Evolutionary conservation across 2,888 invertebrate species (phyloP).

Genomic region (Agrochola lychnidis): DNA sequence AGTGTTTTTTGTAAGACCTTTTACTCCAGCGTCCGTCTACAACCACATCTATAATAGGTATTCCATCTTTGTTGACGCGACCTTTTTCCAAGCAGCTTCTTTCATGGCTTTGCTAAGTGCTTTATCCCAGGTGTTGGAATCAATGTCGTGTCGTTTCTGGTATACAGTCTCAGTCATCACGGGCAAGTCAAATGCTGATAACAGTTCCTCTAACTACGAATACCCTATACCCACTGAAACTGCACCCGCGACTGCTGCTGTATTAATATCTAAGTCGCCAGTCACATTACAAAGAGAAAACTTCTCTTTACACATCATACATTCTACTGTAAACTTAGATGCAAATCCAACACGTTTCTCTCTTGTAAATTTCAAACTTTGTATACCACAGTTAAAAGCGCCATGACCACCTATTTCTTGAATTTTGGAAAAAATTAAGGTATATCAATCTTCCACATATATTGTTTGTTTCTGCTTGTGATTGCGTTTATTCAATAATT

Average conservation of each 20-base stretch:
- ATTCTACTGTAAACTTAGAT: too few relatives aligned
- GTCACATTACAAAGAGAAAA: too few relatives aligned
- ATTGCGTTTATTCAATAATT: neutral
- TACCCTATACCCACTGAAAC: too few relatives aligned
- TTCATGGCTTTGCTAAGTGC: constrained; percentile 3
- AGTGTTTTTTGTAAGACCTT: too few relatives aligned
- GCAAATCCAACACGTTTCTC: too few relatives aligned
- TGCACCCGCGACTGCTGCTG: too few relatives aligned
- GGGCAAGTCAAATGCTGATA: constrained; percentile 23
- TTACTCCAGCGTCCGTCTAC: too few relatives aligned
- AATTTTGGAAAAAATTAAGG: neutral
- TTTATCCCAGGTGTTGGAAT: neutral
- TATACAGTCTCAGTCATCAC: constrained; percentile 8
- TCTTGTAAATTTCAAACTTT: too few relatives aligned
- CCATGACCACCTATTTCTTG: neutral
- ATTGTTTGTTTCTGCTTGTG: neutral
- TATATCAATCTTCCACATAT: neutral
- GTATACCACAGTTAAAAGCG: constrained; percentile 14
- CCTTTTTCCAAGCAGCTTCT: constrained; percentile 18
- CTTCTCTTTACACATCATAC: too few relatives aligned
- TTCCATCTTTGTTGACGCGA: too few relatives aligned
- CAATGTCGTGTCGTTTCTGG: constrained; percentile 8
- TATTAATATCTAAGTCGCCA: too few relatives aligned
- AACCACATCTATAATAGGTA: too few relatives aligned
- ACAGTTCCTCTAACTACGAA: constrained; percentile 20